Percentiles rank a stretch among this genome's conserved stretches.
These are phyloP conservation scores for Syrmaticus mikado DNA, from an alignment of 2,113 vertebrate genomes.

Conservation along the genomic window DNA sequence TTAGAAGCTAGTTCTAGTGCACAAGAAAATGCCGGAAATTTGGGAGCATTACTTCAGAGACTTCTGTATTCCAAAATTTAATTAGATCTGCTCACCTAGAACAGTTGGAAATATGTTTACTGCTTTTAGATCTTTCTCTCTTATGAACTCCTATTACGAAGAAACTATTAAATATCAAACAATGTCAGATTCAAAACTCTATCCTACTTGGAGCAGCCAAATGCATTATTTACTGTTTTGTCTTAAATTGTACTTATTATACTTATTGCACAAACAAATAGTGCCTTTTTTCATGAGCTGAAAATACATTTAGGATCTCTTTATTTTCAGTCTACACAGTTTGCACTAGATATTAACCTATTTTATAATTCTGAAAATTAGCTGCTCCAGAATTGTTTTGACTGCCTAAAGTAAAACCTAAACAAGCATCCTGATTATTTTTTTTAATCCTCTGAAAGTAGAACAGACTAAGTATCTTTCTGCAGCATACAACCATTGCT, in stretches of 20 bases:
- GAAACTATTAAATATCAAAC: conserved; percentile 41
- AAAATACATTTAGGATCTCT: conserved; percentile 18
- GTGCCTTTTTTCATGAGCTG: background rate
- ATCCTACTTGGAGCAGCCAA: background rate
- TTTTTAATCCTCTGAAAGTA: conserved; percentile 16
- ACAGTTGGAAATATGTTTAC: conserved; percentile 42
- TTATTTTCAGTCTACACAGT: conserved; percentile 1
- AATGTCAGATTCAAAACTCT: conserved; percentile 31
- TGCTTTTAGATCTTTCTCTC: conserved; percentile 56
- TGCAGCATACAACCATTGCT: conserved; percentile 22
- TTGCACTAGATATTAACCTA: background rate
- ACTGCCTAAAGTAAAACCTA: background rate
- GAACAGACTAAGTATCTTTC: conserved; percentile 5
- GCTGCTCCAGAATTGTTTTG: background rate
- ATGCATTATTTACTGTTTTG: conserved; percentile 49
- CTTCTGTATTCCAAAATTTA: conserved; percentile 61
- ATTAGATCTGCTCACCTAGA: conserved; percentile 51
- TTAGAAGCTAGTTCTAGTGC: background rate
- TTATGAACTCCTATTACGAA: conserved; percentile 25
- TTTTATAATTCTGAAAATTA: conserved; percentile 32
- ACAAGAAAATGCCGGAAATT: conserved; percentile 19
- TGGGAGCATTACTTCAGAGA: conserved; percentile 44
- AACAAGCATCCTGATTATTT: background rate
- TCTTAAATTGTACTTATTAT: conserved; percentile 15
- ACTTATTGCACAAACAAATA: conserved; percentile 26